These are phyloP conservation scores for Parauchenoglanis punctatus DNA, from an alignment of 2,797 vertebrate species.

Conservation along the genomic window DNA sequence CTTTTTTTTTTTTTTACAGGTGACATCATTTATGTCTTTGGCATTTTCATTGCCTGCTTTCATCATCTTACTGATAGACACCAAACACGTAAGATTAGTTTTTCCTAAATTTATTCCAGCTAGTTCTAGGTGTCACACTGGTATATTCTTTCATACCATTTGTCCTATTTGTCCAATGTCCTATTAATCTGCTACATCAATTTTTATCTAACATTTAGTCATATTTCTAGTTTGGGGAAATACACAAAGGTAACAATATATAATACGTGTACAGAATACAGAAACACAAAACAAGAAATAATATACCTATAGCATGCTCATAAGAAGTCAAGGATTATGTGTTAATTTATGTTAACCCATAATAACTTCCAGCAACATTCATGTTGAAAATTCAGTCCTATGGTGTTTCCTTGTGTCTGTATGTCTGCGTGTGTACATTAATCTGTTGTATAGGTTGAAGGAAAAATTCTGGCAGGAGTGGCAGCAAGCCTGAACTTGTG, in stretches of 20 bases:
- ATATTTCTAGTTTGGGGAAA: background rate
- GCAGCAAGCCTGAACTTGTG: conserved; percentile 24
- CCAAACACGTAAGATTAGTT: conserved; percentile 32
- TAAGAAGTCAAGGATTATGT: background rate
- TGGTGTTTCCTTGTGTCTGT: background rate
- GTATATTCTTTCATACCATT: background rate
- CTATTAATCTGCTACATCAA: background rate
- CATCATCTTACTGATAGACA: conserved; percentile 36
- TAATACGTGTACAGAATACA: background rate
- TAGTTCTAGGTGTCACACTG: background rate
- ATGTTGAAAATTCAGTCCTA: background rate
- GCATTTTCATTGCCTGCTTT: conserved; percentile 28
- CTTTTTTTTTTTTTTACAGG: conserved; percentile 36
- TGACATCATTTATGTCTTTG: conserved; percentile 27
- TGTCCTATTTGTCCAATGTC: background rate
- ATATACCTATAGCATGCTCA: background rate
- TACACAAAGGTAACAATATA: background rate
- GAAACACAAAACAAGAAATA: background rate
- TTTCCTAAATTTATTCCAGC: background rate
- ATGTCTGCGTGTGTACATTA: background rate
- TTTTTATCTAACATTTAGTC: background rate
- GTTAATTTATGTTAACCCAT: background rate
- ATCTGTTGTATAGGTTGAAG: conserved; percentile 46
- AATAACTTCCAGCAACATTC: background rate
- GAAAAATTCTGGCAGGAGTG: conserved; percentile 40